phyloP scores from a whole-genome alignment of 2,797 vertebrate species.

The Petrocephalus sullivani region DNA sequence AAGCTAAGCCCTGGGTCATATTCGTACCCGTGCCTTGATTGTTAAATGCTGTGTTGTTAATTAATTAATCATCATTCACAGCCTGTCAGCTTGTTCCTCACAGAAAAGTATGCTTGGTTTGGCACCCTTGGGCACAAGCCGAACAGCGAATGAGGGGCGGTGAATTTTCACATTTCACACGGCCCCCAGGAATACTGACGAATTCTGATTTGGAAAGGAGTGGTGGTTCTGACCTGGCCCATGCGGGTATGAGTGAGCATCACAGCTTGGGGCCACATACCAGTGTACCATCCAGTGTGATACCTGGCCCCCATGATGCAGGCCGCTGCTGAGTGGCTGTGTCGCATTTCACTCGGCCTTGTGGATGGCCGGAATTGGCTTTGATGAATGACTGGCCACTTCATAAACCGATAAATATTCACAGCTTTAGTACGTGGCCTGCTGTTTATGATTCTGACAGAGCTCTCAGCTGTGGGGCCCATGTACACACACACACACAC shows the following conservation, averaged over 20 bases:
- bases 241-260: not conserved
- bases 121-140: not conserved
- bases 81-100: not conserved
- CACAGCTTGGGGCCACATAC: not conserved
- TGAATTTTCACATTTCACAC: not conserved
- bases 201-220: not conserved
- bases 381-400: not conserved
- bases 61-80: not conserved
- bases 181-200: not conserved
- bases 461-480: not conserved
- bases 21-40: constrained; percentile 13
- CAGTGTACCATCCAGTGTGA: too few relatives aligned
- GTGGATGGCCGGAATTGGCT: not conserved
- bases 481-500: not conserved
- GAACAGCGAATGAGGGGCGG: not conserved
- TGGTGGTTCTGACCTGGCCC: not conserved
- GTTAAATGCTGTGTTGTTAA: not conserved
- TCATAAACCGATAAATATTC: not conserved
- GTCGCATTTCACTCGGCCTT: not conserved
- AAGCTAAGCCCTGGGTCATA: constrained; percentile 29
- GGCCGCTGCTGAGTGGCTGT: not conserved
- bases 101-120: not conserved
- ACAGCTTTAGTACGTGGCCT: not conserved
- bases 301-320: not conserved
- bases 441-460: not conserved